These are phyloP conservation scores for Oligia fasciuncula DNA, from an alignment of 2,888 invertebrate species.

Conservation along the genomic window DNA sequence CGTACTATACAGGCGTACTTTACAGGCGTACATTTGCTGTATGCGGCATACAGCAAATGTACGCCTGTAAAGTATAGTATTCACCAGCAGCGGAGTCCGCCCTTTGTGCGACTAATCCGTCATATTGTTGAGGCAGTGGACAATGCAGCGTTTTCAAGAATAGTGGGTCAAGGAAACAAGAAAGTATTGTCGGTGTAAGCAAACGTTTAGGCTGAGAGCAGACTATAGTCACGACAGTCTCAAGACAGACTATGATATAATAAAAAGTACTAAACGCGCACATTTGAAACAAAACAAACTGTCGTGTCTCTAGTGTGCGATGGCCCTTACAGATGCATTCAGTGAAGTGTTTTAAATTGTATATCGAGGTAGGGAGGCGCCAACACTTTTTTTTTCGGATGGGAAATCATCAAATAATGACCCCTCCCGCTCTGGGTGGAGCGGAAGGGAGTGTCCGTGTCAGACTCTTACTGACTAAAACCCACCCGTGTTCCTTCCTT, in stretches of 20 bases:
- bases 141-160: slow-evolving; percentile 33
- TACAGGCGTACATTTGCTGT: background rate
- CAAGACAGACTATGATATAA: too few species aligned
- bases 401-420: too few species aligned
- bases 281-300: too few species aligned
- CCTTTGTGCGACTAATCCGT: slow-evolving; percentile 39
- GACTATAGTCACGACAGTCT: too few species aligned
- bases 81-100: slow-evolving; percentile 11
- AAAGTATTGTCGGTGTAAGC: slow-evolving; percentile 50
- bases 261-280: too few species aligned
- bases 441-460: too few species aligned
- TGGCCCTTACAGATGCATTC: slow-evolving; percentile 32
- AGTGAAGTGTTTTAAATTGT: slow-evolving; percentile 15
- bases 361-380: slow-evolving; percentile 29
- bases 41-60: background rate
- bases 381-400: background rate
- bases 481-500: too few species aligned
- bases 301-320: too few species aligned
- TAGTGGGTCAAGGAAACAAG: slow-evolving; percentile 48
- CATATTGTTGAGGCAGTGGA: slow-evolving; percentile 18
- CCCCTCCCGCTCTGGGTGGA: too few species aligned
- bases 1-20: too few species aligned
- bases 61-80: slow-evolving; percentile 8
- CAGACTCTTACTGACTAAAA: too few species aligned
- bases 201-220: slow-evolving; percentile 24